Evolutionary conservation across 2,797 vertebrate species (phyloP).

Genomic region (Ceyx erithaca): DNA sequence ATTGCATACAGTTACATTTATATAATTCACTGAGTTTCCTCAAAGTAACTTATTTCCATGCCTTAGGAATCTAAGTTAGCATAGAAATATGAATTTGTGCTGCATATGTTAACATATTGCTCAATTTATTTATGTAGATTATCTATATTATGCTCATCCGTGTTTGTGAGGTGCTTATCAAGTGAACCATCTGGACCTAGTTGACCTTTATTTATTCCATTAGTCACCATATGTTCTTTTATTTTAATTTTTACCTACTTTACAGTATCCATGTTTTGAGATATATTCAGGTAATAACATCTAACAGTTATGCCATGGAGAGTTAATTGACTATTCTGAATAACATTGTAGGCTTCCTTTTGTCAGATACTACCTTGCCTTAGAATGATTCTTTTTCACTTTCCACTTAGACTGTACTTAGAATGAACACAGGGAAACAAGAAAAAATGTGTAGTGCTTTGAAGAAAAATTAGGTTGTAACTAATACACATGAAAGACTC

Average conservation of each 20-base stretch:
- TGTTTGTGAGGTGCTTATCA: neutral
- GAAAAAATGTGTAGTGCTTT: neutral
- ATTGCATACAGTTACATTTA: neutral
- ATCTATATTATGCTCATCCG: neutral
- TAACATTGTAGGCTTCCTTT: neutral
- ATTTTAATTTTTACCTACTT: neutral
- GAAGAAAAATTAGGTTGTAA: neutral
- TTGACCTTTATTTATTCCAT: neutral
- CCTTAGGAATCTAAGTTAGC: neutral
- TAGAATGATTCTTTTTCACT: neutral
- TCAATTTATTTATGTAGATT: neutral
- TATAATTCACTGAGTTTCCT: conserved; percentile 1
- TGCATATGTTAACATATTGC: neutral
- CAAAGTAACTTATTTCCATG: neutral
- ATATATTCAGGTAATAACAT: neutral
- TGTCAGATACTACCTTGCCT: neutral
- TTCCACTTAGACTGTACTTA: neutral
- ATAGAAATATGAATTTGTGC: neutral
- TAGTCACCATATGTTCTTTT: neutral
- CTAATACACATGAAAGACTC: neutral
- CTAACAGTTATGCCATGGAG: neutral
- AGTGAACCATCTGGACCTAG: neutral
- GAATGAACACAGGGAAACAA: neutral
- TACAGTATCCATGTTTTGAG: neutral
- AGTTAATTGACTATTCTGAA: neutral